phyloP scores from a whole-genome alignment of 2,888 invertebrate species.

The Tenthredo notha region DNA sequence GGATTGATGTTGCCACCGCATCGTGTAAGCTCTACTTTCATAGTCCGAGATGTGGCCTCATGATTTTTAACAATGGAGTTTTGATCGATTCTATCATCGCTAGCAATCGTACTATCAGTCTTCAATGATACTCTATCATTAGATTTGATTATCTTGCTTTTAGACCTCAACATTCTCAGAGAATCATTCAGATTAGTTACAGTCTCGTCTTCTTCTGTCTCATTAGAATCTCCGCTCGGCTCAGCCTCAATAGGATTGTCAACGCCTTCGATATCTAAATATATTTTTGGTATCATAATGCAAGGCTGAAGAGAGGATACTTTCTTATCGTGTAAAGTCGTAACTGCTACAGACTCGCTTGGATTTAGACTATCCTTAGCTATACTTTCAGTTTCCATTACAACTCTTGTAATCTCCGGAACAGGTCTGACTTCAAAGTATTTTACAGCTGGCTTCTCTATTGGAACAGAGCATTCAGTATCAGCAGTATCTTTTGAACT shows the following conservation, averaged over 20 bases:
- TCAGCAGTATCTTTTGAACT: background rate
- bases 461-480: background rate
- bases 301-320: background rate
- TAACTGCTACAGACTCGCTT: background rate
- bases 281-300: constrained; percentile 19
- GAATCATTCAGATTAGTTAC: background rate
- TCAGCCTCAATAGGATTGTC: background rate
- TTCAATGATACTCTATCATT: background rate
- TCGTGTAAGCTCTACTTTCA: background rate
- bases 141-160: background rate
- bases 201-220: background rate
- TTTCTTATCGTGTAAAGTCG: background rate
- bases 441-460: background rate
- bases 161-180: constrained; percentile 28
- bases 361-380: background rate
- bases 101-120: background rate
- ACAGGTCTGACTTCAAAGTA: background rate
- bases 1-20: background rate
- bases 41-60: background rate
- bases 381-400: background rate
- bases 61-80: background rate
- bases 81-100: background rate
- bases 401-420: background rate
- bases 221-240: background rate
- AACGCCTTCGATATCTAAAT: constrained; percentile 16